phyloP scores from a whole-genome alignment of 1,140 invertebrate species.

The Agrypnia vestita region DNA sequence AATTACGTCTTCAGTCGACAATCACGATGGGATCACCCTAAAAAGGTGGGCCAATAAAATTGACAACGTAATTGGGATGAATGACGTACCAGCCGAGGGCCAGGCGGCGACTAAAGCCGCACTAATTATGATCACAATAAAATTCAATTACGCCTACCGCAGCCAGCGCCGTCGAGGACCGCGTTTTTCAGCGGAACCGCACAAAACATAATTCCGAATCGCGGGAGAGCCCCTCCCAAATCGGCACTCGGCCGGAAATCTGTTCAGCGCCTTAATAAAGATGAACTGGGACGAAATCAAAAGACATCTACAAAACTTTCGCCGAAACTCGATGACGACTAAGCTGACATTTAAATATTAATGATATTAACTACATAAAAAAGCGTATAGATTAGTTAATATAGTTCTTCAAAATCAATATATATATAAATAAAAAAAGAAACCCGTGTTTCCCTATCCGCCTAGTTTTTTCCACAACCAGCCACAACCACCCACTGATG shows the following conservation, averaged over 20 bases:
- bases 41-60: conserved; percentile 39
- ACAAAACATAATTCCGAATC: conserved; percentile 15
- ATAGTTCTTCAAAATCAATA: no score
- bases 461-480: no score
- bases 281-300: no score
- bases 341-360: no score
- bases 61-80: conserved; percentile 33
- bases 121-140: conserved; percentile 57
- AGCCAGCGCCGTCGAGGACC: conserved; percentile 1
- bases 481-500: no score
- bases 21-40: conserved; percentile 27
- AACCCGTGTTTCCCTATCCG: no score
- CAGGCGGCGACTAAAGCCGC: conserved; percentile 38
- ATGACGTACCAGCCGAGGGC: conserved; percentile 37
- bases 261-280: background rate
- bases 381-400: no score
- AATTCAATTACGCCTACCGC: conserved; percentile 52
- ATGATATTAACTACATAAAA: no score
- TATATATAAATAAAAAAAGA: no score
- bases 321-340: no score
- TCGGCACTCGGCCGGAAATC: background rate
- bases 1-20: conserved; percentile 18
- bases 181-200: background rate
- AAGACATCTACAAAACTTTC: no score
- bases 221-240: background rate